These are phyloP conservation scores for Syritta pipiens DNA, from an alignment of 2,888 invertebrate species.

Conservation along the genomic window DNA sequence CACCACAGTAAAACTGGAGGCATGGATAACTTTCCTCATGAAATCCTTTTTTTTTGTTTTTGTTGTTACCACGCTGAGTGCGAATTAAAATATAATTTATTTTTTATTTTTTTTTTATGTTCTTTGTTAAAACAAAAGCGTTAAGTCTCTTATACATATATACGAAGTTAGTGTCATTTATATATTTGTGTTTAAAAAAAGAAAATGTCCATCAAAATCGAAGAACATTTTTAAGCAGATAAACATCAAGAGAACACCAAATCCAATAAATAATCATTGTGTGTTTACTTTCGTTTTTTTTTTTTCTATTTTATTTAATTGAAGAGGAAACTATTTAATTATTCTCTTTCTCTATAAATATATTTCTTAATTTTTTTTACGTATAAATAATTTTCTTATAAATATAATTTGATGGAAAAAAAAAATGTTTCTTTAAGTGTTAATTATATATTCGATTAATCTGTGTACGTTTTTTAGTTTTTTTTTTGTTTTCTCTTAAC, in stretches of 20 bases:
- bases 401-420: not conserved
- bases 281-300: too few relatives aligned
- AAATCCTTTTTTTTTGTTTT: not conserved
- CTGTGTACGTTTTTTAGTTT: slow-evolving; percentile 21
- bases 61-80: slow-evolving; percentile 8
- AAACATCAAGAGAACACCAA: too few relatives aligned
- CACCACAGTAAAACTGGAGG: slow-evolving; percentile 71
- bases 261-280: too few relatives aligned
- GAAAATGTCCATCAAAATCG: too few relatives aligned
- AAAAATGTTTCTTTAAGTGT: slow-evolving; percentile 42
- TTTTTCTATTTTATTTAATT: too few relatives aligned
- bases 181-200: too few relatives aligned
- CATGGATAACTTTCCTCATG: not conserved
- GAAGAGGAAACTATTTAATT: not conserved
- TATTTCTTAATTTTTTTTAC: slow-evolving; percentile 64
- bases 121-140: slow-evolving; percentile 46
- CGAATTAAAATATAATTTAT: slow-evolving; percentile 51
- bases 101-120: slow-evolving; percentile 49
- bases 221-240: too few relatives aligned
- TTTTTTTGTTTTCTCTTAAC: slow-evolving; percentile 19
- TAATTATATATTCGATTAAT: slow-evolving; percentile 33
- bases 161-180: slow-evolving; percentile 61
- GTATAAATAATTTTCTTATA: slow-evolving; percentile 35
- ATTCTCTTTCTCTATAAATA: slow-evolving; percentile 30
- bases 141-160: slow-evolving; percentile 48